phyloP scores from a whole-genome alignment of 2,113 vertebrate species.

The Nestor notabilis region DNA sequence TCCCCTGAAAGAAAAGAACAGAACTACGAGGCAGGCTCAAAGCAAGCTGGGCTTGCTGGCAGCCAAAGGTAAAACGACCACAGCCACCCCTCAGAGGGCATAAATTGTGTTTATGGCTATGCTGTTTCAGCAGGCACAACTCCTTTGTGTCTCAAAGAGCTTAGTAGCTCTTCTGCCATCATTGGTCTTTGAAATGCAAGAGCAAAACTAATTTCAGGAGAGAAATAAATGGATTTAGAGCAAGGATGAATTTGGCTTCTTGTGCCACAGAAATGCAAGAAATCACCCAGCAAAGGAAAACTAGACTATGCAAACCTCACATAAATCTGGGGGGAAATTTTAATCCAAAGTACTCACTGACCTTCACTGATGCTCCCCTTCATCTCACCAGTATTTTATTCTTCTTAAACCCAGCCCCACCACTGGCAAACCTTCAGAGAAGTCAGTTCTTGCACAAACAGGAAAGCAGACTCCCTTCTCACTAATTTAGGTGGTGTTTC shows the following conservation, averaged over 20 bases:
- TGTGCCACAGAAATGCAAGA: conserved; percentile 22
- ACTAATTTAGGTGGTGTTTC: neutral
- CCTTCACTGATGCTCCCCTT: neutral
- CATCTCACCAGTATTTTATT: neutral
- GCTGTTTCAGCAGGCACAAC: neutral
- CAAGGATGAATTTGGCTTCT: neutral
- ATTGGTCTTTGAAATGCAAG: neutral
- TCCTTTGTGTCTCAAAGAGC: neutral
- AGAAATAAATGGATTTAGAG: neutral
- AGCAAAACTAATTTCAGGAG: neutral
- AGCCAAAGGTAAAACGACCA: neutral
- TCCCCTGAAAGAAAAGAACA: neutral
- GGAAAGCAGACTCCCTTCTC: conserved; percentile 40
- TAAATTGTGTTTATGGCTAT: neutral
- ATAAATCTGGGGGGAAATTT: conserved; percentile 7
- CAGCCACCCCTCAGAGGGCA: neutral
- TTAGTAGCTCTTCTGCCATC: neutral
- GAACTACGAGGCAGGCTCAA: neutral
- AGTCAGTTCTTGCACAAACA: conserved; percentile 13
- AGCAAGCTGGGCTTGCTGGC: neutral
- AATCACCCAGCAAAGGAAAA: neutral
- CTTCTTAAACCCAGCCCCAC: neutral
- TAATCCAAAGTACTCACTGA: neutral
- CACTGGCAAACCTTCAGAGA: conserved; percentile 46
- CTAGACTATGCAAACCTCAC: neutral